Evolutionary conservation across 2,797 vertebrate genomes (phyloP).

Genomic region (Jordanella pulchra): DNA sequence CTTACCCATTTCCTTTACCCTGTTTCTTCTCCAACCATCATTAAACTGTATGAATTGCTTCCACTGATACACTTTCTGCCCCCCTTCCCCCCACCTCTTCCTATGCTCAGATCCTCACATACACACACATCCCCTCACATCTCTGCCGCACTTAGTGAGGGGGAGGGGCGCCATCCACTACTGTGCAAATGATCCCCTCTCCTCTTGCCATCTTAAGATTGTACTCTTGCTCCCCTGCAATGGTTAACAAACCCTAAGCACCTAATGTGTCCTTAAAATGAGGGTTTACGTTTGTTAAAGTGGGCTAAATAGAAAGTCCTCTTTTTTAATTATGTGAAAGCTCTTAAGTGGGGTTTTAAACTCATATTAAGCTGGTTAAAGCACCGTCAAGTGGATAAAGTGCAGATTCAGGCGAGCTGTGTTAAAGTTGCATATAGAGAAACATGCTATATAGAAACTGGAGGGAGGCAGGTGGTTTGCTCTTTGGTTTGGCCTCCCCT

Average conservation of each 20-base stretch:
- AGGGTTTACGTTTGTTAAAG: slow-evolving; percentile 36
- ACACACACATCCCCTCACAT: slow-evolving; percentile 51
- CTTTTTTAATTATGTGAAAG: slow-evolving; percentile 12
- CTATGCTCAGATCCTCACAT: slow-evolving; percentile 30
- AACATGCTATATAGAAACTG: slow-evolving; percentile 39
- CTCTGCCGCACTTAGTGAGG: slow-evolving; percentile 72
- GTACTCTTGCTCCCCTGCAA: slow-evolving; percentile 37
- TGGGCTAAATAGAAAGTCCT: not conserved
- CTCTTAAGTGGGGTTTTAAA: slow-evolving; percentile 33
- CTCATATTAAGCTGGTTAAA: slow-evolving; percentile 17
- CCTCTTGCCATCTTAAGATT: slow-evolving; percentile 51
- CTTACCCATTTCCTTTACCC: slow-evolving; percentile 32
- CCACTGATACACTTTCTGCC: slow-evolving; percentile 24
- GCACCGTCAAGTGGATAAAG: slow-evolving; percentile 17
- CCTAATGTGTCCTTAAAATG: slow-evolving; percentile 68
- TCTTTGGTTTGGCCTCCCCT: slow-evolving; percentile 44
- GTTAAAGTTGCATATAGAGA: slow-evolving; percentile 34
- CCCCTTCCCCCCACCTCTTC: slow-evolving; percentile 19
- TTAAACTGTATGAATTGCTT: slow-evolving; percentile 39
- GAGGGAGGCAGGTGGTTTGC: slow-evolving; percentile 46
- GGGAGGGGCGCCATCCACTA: slow-evolving; percentile 60
- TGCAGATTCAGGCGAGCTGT: slow-evolving; percentile 25
- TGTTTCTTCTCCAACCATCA: slow-evolving; percentile 48
- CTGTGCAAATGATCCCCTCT: slow-evolving; percentile 68
- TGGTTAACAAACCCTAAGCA: slow-evolving; percentile 55